Conservation (phyloP, 1,140 invertebrate genomes). For the Anastrepha ludens region DNA sequence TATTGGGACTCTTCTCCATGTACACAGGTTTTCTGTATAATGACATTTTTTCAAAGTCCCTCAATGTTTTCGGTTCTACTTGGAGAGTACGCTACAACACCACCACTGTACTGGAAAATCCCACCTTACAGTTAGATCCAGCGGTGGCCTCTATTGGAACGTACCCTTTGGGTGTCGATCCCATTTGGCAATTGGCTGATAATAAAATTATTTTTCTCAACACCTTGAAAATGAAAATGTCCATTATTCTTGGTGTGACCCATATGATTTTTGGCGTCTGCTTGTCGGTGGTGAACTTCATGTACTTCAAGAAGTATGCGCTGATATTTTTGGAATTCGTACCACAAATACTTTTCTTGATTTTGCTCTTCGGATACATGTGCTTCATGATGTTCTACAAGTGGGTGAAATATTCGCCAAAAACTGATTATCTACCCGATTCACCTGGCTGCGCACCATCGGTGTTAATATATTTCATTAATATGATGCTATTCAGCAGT, state of each 20-base stretch:
- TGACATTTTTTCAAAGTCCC: constrained; percentile 87
- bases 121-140: constrained; percentile 80
- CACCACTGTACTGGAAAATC: constrained; percentile 73
- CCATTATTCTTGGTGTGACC: constrained; percentile 94
- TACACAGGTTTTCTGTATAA: constrained; percentile 91
- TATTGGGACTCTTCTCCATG: constrained; percentile 90
- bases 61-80: constrained; percentile 87
- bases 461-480: constrained; percentile 92
- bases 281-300: constrained; percentile 91
- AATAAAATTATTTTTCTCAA: constrained; percentile 95
- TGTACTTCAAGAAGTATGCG: constrained; percentile 84
- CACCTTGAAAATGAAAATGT: constrained; percentile 99
- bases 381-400: constrained; percentile 94
- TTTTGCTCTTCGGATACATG: constrained; percentile 94
- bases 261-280: constrained; percentile 98
- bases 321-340: constrained; percentile 94
- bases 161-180: constrained; percentile 82
- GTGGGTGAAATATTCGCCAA: constrained; percentile 84
- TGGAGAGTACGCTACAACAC: constrained; percentile 80
- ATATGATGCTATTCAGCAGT: constrained; percentile 86
- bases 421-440: constrained; percentile 69
- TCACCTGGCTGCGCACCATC: constrained; percentile 86
- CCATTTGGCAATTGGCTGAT: constrained; percentile 90
- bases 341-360: constrained; percentile 93
- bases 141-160: not conserved